Conservation (phyloP, 2,113 vertebrate species). For the Urocitellus parryii region DNA sequence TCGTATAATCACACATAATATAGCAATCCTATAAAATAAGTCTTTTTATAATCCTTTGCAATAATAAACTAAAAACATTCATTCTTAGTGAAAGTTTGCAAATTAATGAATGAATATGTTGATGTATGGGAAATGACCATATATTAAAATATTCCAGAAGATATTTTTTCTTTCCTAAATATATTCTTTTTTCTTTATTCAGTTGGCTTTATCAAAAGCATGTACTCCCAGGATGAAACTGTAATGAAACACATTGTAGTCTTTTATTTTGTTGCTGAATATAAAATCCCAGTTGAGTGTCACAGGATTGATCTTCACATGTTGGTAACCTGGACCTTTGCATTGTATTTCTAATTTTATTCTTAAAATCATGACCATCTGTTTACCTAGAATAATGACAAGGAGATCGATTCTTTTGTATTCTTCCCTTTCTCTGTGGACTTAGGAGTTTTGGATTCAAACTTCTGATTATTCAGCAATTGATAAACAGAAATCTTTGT, state of each 20-base stretch:
- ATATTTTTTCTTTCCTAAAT: slow-evolving; percentile 7
- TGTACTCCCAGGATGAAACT: background rate
- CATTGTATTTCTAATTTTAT: background rate
- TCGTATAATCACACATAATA: background rate
- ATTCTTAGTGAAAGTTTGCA: background rate
- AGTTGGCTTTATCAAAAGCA: background rate
- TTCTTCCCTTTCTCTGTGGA: background rate
- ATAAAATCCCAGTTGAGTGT: background rate
- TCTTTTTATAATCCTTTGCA: background rate
- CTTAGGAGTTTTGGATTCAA: background rate
- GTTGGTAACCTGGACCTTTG: background rate
- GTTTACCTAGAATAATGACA: background rate
- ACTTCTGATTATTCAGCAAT: background rate
- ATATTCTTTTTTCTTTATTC: background rate
- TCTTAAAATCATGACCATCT: background rate
- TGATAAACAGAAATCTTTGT: slow-evolving; percentile 22
- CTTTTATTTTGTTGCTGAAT: slow-evolving; percentile 1
- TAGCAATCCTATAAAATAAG: background rate
- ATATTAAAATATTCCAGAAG: background rate
- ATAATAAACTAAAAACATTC: background rate
- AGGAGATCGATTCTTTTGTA: background rate
- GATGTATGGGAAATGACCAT: background rate
- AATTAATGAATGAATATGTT: background rate
- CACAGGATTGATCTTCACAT: background rate
- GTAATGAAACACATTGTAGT: background rate